Conservation (phyloP, 2,113 vertebrate genomes). For the Diadophis punctatus region DNA sequence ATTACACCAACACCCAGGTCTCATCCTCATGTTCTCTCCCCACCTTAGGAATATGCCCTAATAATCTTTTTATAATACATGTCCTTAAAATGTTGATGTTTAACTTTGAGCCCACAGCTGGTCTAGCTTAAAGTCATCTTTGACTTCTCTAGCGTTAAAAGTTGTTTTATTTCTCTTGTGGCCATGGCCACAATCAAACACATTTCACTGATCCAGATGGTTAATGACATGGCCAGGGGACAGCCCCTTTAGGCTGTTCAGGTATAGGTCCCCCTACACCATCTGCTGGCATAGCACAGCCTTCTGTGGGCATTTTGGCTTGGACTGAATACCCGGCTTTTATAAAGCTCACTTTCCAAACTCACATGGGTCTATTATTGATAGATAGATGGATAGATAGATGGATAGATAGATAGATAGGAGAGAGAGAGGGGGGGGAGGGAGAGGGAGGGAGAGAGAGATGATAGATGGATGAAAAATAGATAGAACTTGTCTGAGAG, state of each 20-base stretch:
- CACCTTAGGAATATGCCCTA: neutral
- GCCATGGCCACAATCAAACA: neutral
- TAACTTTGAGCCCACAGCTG: neutral
- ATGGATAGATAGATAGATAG: too few species aligned
- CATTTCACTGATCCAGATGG: neutral
- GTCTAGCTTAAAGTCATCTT: neutral
- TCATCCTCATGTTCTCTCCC: neutral
- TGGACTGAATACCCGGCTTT: neutral
- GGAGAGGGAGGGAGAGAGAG: too few species aligned
- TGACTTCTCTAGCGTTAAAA: neutral
- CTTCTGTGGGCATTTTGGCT: neutral
- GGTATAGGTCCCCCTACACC: neutral
- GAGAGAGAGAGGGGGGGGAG: too few species aligned
- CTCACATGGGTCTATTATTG: neutral
- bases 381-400: too few species aligned
- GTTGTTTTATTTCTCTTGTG: neutral
- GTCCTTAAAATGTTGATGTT: neutral
- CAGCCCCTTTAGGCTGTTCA: neutral
- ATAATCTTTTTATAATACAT: neutral
- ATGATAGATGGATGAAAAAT: too few species aligned
- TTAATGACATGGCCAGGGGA: neutral
- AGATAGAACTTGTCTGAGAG: neutral
- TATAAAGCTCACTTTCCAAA: neutral
- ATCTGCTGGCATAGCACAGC: neutral
- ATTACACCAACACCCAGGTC: neutral